Evolutionary conservation across 2,888 invertebrate species (phyloP), one percentile per base, ranked within the genome.

Genomic region (Malthinus flaveolus): DNA sequence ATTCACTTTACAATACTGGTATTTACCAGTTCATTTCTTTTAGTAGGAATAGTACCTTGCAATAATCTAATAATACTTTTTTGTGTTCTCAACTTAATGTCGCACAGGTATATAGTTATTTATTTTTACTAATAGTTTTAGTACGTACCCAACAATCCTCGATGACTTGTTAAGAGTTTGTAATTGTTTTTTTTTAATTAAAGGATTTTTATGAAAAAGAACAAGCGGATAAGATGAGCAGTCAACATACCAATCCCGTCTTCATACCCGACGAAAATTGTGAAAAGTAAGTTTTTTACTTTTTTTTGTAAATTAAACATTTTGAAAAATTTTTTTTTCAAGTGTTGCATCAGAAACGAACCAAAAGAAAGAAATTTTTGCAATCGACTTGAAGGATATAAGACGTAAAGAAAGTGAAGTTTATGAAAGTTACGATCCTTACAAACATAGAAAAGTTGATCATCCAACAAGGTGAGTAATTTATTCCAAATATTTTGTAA

Each of bases 401-500:
- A 51, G 36, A 34, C 80, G 79, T 52, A 75, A 75, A 57, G 71
- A 70, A n/a, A 67, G 72, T 50, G 70, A 75, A 65, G 72, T 75
- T 39, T 79, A 81, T 34, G 81, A 82, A 46, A 85, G 85, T 56
- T 90, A 89, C 67, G 85, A 89, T 65, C 90, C 90, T 0, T 88
- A 87, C 68, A 80, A 84, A 52, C 84, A 87, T 73, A 79, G 88
- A 68, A 82, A 82, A 1, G 88, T 89, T 15, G 83, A 84, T 39
- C 87, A 88, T 74, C 89, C 90, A 1, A 89, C 89, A 23, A 87
- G 88, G 89, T 90, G 76, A 87, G 89, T 84, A 12, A 44, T 8
- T 36, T 12, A 36, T 23, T 32, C 6, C 3, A 32, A 47, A 7
- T 11, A 60, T 58, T 53, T n/a, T 49, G 49, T 58, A 49, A 56